These are phyloP conservation scores for Nycticorax nycticorax DNA, from an alignment of 2,113 vertebrate species.

Conservation along the genomic window DNA sequence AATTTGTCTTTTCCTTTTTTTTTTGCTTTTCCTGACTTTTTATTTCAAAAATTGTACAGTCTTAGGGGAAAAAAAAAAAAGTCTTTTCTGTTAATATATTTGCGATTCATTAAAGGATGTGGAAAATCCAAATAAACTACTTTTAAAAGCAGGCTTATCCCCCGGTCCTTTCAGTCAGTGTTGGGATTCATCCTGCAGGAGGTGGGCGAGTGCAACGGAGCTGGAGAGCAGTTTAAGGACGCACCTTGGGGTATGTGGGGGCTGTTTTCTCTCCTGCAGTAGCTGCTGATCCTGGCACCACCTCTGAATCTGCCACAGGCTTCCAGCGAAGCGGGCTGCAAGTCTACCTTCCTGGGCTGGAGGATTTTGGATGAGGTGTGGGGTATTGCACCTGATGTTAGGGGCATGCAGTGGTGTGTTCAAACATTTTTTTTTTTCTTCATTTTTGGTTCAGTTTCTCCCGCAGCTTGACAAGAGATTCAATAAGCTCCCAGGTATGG, in stretches of 20 bases:
- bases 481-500: accelerated
- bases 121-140: conserved; percentile 80
- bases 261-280: background rate
- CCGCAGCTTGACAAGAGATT: accelerated
- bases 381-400: accelerated
- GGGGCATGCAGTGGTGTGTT: accelerated
- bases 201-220: accelerated
- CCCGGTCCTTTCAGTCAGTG: conserved; percentile 5
- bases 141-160: conserved; percentile 73
- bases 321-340: accelerated
- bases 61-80: background rate
- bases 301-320: background rate
- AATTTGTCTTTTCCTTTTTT: conserved; percentile 25
- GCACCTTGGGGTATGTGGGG: accelerated
- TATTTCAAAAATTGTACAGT: conserved; percentile 76
- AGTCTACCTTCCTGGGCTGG: background rate
- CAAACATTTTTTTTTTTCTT: background rate
- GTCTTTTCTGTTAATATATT: conserved; percentile 81
- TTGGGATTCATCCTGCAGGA: background rate
- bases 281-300: accelerated
- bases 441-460: background rate
- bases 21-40: conserved; percentile 48
- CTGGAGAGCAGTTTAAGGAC: background rate
- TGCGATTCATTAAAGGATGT: conserved; percentile 78
- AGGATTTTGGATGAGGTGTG: background rate